Base-by-base conservation (phyloP, 1,140 invertebrate genomes). In the Brachionus plicatilis region DNA sequence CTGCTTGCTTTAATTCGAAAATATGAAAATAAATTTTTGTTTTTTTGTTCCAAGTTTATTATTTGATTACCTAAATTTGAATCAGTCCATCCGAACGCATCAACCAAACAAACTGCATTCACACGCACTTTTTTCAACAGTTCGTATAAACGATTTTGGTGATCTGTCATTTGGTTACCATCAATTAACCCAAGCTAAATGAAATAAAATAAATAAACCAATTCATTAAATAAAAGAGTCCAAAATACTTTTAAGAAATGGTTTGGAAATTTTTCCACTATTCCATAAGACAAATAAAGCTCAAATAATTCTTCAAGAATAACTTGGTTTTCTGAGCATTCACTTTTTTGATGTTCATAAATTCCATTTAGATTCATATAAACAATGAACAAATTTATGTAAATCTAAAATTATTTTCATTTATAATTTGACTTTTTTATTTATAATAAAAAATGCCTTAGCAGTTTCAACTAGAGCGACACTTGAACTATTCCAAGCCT, bases 1-100 rank as follows among this genome's bases (percentile, higher is more conserved):
- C 95, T 97, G 24, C 60, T 60, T 70, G 60, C 33, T 65, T 60
- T 17, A 50, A 95, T 92, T 85, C 93, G 29, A 72, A 72, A 17
- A 17, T 72, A 17, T 43, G 17, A 11, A 17, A 72, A 72, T 43
- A 45, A 37, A 43, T 43, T 72, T 43, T 3, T 20, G 4, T n/a
- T 24, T 8, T 43, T 33, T 33, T 7, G 6, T 37, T 76, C 1
- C 11, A 9, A 72, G 14, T 80, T 56, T 14, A 53, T 45, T 45
- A n/a, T 14, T 33, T 33, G 29, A 47, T 17, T 65, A 80, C 76
- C 24, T 41, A 82, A 65, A 82, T 82, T 82, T 0, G 79, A 82
- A 82, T 82, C 79, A 37, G 65, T 45, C 79, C 53, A 82, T 60
- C 65, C 79, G 12, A 65, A 82, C 17, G 79, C 33, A 68, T 82